Percentiles rank a stretch among this genome's conserved stretches.
These are phyloP conservation scores for Aphelinus certus DNA, from an alignment of 1,140 invertebrate species.

Conservation along the genomic window DNA sequence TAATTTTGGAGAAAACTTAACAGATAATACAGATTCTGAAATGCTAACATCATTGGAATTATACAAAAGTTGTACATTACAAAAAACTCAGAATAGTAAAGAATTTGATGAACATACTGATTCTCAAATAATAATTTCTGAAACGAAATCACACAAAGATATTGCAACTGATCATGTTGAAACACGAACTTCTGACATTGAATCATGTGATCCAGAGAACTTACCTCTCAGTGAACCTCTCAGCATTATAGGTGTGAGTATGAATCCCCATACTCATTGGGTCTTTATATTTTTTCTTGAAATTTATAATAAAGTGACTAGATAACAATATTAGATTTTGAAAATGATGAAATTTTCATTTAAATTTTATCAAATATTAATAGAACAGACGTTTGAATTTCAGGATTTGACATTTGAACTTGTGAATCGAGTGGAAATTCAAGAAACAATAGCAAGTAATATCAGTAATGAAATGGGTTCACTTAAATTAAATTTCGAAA, in stretches of 20 bases:
- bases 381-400: background rate
- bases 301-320: background rate
- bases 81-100: no score
- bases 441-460: constrained; percentile 31
- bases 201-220: background rate
- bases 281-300: background rate
- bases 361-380: background rate
- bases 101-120: no score
- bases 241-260: constrained; percentile 27
- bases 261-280: background rate
- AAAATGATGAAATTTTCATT: background rate
- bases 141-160: constrained; percentile 3
- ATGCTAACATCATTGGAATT: background rate
- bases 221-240: background rate
- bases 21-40: background rate
- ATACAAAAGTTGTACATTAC: no score
- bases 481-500: constrained; percentile 17
- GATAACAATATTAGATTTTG: background rate
- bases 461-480: constrained; percentile 22
- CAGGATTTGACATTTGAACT: constrained; percentile 27
- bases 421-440: constrained; percentile 27
- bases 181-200: constrained; percentile 3
- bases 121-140: background rate
- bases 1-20: background rate
- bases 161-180: background rate